A percentile compares a stretch with the other conserved stretches of the same genome.
Evolutionary conservation across 2,888 invertebrate species (phyloP).

Genomic region (Andricus curvator): DNA sequence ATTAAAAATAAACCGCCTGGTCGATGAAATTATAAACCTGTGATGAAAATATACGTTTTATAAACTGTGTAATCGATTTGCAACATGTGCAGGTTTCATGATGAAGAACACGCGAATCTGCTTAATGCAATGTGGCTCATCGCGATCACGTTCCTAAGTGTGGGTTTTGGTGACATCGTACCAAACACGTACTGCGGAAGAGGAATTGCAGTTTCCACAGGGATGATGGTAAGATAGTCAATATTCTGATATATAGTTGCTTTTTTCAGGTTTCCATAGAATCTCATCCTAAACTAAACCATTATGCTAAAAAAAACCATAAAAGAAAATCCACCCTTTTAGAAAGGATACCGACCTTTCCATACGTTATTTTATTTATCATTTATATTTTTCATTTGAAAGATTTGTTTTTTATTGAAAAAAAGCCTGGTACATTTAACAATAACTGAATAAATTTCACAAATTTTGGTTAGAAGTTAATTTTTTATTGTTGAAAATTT

Average conservation of each 20-base stretch:
- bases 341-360: not conserved
- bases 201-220: conserved; percentile 99
- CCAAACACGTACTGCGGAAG: conserved; percentile 99
- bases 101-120: conserved; percentile 98
- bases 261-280: not conserved
- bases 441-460: too few species aligned
- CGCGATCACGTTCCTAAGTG: conserved; percentile 99
- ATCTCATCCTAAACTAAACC: too few species aligned
- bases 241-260: not conserved
- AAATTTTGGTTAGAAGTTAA: too few species aligned
- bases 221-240: conserved; percentile 95
- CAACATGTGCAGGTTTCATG: conserved; percentile 90
- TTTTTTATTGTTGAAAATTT: too few species aligned
- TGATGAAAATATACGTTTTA: conserved; percentile 2
- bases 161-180: conserved; percentile 99
- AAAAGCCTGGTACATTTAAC: too few species aligned
- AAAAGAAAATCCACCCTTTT: not conserved
- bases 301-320: too few species aligned
- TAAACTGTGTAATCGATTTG: conserved; percentile 29
- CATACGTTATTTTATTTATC: not conserved
- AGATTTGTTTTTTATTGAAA: too few species aligned
- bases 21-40: conserved; percentile 20
- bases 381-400: too few species aligned
- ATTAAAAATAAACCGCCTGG: not conserved
- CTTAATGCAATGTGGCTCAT: conserved; percentile 99